A percentile compares a stretch with the other conserved stretches of the same genome.
phyloP scores from a whole-genome alignment of 2,888 invertebrate species.

The Oscheius sp. region DNA sequence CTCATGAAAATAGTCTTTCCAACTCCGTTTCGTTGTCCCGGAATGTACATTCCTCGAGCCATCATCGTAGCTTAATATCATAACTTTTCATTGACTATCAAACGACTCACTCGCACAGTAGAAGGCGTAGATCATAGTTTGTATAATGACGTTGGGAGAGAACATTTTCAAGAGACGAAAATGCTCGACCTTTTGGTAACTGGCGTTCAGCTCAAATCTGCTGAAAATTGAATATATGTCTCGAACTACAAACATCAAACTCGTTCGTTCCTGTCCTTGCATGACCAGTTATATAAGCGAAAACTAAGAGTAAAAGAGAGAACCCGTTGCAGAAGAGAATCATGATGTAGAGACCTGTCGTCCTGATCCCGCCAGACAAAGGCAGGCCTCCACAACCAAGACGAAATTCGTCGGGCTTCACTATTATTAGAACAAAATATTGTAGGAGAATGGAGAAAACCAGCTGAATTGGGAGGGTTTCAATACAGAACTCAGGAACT shows the following conservation, averaged over 20 bases:
- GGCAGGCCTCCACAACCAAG: constrained; percentile 1
- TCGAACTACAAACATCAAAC: neutral
- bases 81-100: no score
- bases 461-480: neutral
- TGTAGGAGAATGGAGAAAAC: neutral
- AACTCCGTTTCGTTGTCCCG: neutral
- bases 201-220: neutral
- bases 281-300: constrained; percentile 1
- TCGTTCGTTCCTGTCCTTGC: neutral
- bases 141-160: constrained; percentile 3
- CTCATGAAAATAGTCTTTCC: neutral
- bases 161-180: constrained; percentile 16
- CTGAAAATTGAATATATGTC: neutral
- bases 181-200: constrained; percentile 1
- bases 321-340: neutral
- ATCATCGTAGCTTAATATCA: neutral
- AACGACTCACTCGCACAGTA: neutral
- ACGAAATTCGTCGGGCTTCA: neutral
- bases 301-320: neutral
- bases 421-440: neutral
- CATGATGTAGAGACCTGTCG: neutral
- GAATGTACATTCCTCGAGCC: neutral
- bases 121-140: neutral
- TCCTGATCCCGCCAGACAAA: neutral
- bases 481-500: neutral